Conservation (phyloP, 1,140 invertebrate genomes). For the Venturia canescens region DNA sequence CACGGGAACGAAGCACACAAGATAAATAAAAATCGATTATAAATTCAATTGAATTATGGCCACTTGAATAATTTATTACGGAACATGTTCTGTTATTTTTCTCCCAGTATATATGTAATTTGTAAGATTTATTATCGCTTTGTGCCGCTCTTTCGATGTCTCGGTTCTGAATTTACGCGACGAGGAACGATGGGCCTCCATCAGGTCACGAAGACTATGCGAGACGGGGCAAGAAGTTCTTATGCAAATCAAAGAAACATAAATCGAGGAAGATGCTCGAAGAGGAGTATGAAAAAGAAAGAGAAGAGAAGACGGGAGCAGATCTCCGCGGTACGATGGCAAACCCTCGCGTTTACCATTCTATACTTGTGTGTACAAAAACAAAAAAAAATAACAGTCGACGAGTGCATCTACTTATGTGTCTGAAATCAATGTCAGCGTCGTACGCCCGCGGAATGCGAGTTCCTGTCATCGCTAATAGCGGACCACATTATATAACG, state of each 20-base stretch:
- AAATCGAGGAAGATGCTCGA: constrained; percentile 31
- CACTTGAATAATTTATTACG: no score
- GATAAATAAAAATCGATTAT: no score
- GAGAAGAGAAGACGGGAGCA: constrained; percentile 23
- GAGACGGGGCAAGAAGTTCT: constrained; percentile 28
- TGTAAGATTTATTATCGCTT: constrained; percentile 23
- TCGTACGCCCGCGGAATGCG: constrained; percentile 37
- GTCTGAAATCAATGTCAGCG: constrained; percentile 40
- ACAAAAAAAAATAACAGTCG: background rate
- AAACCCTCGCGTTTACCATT: constrained; percentile 3
- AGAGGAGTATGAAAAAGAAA: constrained; percentile 17
- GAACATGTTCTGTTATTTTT: background rate
- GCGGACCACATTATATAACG: constrained; percentile 9
- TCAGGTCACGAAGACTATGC: constrained; percentile 28
- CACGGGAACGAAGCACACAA: no score
- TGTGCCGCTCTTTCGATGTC: background rate
- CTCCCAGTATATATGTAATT: background rate
- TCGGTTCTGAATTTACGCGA: constrained; percentile 39
- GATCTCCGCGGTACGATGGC: background rate
- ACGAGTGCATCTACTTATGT: constrained; percentile 44
- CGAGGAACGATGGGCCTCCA: constrained; percentile 10
- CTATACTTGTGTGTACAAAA: background rate
- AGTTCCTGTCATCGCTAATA: constrained; percentile 34
- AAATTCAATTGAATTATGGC: background rate
- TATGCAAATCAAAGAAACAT: constrained; percentile 46